A percentile compares a stretch with the other conserved stretches of the same genome.
Conservation (phyloP, 2,888 invertebrate genomes). For the Pandemis cinnamomeana region DNA sequence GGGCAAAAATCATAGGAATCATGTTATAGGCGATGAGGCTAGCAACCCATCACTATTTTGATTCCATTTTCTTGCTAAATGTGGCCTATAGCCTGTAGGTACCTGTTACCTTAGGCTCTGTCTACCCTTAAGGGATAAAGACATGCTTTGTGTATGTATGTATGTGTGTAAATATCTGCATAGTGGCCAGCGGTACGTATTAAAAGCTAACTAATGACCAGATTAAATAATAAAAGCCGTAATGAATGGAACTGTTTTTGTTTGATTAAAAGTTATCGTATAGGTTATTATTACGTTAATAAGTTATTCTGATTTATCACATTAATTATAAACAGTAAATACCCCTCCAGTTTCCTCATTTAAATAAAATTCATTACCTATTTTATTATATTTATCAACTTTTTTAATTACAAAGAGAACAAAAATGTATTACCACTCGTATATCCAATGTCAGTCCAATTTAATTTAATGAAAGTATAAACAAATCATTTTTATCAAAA, state of each 20-base stretch:
- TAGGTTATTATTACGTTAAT: background rate
- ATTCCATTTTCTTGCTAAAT: no score
- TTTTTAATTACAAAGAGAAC: no score
- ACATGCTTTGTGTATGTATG: background rate
- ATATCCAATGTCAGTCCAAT: no score
- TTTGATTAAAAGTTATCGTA: conserved; percentile 2
- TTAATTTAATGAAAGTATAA: no score
- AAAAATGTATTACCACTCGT: no score
- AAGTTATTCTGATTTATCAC: background rate
- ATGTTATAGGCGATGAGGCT: no score
- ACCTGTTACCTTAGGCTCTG: no score
- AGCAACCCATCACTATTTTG: no score
- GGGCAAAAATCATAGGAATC: no score
- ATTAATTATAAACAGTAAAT: background rate
- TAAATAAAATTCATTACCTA: background rate
- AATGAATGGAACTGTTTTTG: conserved; percentile 1
- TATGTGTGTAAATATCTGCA: background rate
- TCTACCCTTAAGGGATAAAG: no score
- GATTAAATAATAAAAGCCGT: background rate
- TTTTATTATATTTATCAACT: background rate
- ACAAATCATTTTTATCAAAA: no score
- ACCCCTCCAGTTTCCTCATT: background rate
- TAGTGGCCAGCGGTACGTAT: background rate
- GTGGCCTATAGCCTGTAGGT: no score
- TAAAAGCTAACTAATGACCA: background rate